These are phyloP conservation scores for Myrmecophaga tridactyla DNA, from an alignment of 2,113 vertebrate species.

Conservation along the genomic window DNA sequence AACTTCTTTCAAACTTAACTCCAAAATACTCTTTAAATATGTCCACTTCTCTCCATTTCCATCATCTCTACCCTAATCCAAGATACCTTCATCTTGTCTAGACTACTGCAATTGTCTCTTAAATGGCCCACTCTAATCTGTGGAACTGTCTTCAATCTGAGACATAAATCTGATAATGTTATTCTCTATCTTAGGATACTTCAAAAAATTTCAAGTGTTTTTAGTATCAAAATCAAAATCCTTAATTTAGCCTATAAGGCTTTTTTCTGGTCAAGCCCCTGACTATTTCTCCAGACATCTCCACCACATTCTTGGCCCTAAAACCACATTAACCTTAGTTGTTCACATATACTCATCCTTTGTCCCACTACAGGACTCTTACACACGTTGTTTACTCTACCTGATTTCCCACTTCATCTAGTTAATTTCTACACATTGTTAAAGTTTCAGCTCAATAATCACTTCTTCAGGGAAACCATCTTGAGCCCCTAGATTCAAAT, in stretches of 20 bases:
- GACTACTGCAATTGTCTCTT: background rate
- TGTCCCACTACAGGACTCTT: background rate
- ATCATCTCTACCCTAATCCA: background rate
- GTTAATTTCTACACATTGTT: background rate
- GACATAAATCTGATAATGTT: background rate
- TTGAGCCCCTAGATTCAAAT: background rate
- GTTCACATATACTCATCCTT: background rate
- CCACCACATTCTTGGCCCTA: background rate
- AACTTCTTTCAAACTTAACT: background rate
- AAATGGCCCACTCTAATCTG: background rate
- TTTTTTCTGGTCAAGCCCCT: conserved; percentile 5
- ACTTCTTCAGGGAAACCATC: background rate
- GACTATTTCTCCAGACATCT: background rate
- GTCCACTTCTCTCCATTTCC: background rate
- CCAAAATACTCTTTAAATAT: background rate
- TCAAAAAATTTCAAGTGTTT: background rate
- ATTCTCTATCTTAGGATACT: background rate
- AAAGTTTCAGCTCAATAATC: background rate
- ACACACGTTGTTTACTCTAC: background rate
- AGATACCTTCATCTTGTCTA: background rate
- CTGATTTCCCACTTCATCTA: background rate
- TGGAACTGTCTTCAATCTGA: background rate
- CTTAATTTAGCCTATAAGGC: background rate
- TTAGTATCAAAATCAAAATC: background rate
- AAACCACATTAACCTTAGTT: background rate